Base-by-base conservation (phyloP, 2,888 invertebrate genomes). In the Pollenia amentaria region DNA sequence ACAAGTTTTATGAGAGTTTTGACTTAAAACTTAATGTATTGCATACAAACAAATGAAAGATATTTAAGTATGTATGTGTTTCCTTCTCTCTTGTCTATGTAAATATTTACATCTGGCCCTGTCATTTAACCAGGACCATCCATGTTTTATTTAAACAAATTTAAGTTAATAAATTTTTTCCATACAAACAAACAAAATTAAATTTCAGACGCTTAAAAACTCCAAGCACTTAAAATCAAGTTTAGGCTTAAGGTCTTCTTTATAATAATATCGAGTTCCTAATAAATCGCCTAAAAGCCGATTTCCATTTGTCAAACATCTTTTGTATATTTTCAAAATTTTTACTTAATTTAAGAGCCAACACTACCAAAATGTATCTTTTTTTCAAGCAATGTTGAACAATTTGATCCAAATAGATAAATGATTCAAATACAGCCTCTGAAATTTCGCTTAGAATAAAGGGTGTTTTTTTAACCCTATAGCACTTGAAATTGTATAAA, bases 51-150 rank as follows among this genome's bases (percentile, higher is more conserved):
- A 48, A 18, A 29, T 57, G 44, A 80, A 53, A 67, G 51, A 70
- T 83, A 77, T 77, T 79, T 65, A 9, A 70, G n/a, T n/a, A 29
- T 29, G 29, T 29, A 29, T 29, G 29, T 29, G 70, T 65, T 57
- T 73, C 46, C 64, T 84, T 76, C 77, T 87, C 90, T 89, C 90
- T 90, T 92, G 92, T 91, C 91, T 92, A 93, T 92, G 92, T 92
- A 92, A 93, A 93, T 92, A 92, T 93, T 92, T 91, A 91, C 90
- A 92, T 93, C 92, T 92, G 92, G 90, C 89, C 88, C 89, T 93
- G 92, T 92, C 92, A 91, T 92, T 92, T 92, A 90, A 90, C 89
- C 88, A 90, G 90, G 67, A 85, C 44, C 77, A 80, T 73, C 44
- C 77, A 80, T 73, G 69, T 78, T 75, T 65, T 48, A 67, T 62